These are phyloP conservation scores for Phortica variegata DNA, from an alignment of 1,140 invertebrate species.

Conservation along the genomic window DNA sequence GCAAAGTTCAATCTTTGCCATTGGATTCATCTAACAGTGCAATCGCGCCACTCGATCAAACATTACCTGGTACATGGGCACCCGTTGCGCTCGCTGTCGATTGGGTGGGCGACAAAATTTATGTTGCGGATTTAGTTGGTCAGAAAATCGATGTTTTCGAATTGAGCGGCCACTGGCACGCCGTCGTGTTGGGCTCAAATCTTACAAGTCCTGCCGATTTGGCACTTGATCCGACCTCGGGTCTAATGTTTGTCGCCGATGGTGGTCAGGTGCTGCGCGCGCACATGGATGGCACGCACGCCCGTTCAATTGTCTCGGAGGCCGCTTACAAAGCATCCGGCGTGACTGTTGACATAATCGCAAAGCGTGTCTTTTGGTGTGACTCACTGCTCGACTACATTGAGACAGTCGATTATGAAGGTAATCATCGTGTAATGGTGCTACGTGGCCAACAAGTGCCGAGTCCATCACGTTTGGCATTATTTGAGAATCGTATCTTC, in stretches of 20 bases:
- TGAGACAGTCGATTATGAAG: slow-evolving; percentile 95
- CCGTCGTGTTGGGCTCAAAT: slow-evolving; percentile 89
- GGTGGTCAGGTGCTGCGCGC: slow-evolving; percentile 83
- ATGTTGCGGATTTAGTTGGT: slow-evolving; percentile 89
- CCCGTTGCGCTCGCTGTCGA: slow-evolving; percentile 92
- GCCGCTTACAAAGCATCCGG: slow-evolving; percentile 88
- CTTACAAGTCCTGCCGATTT: slow-evolving; percentile 88
- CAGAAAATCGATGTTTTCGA: slow-evolving; percentile 95
- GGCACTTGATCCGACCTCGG: slow-evolving; percentile 85
- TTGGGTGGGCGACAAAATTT: slow-evolving; percentile 95
- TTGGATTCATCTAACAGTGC: slow-evolving; percentile 37
- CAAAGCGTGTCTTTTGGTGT: slow-evolving; percentile 91
- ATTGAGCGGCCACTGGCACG: slow-evolving; percentile 77
- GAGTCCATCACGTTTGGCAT: slow-evolving; percentile 77
- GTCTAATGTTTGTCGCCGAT: slow-evolving; percentile 93
- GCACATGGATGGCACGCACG: slow-evolving; percentile 87
- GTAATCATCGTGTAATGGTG: slow-evolving; percentile 75
- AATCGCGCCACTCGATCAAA: slow-evolving; percentile 66
- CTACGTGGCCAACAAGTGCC: slow-evolving; percentile 83
- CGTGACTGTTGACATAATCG: slow-evolving; percentile 82
- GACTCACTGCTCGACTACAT: slow-evolving; percentile 96
- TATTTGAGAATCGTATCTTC: slow-evolving; percentile 90
- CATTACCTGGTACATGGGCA: slow-evolving; percentile 78
- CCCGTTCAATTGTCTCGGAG: slow-evolving; percentile 81
- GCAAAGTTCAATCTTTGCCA: slow-evolving; percentile 63